Evolutionary conservation across 2,888 invertebrate genomes (phyloP).

Genomic region (Tenthredo livida): DNA sequence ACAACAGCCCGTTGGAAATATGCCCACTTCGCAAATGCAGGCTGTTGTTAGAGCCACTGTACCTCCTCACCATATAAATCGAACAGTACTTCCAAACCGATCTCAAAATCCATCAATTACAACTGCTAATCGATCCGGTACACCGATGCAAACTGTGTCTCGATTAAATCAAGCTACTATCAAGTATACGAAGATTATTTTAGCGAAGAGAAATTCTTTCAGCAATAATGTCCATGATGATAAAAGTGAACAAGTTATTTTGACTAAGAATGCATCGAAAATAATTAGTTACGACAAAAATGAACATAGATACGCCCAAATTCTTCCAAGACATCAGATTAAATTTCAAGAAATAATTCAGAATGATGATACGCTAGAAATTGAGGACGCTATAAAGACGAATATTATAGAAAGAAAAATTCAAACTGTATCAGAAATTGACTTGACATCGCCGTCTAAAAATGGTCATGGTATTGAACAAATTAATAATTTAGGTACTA

Average conservation of each 20-base stretch:
- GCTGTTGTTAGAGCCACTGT: conserved; percentile 58
- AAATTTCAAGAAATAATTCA: conserved; percentile 56
- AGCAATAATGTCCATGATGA: conserved; percentile 59
- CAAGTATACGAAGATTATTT: conserved; percentile 80
- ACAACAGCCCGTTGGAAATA: conserved; percentile 61
- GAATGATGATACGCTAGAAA: conserved; percentile 66
- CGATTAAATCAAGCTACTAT: conserved; percentile 66
- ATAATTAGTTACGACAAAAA: conserved; percentile 61
- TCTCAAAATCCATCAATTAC: conserved; percentile 63
- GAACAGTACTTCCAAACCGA: conserved; percentile 58
- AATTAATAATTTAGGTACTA: not conserved
- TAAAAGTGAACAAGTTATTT: conserved; percentile 67
- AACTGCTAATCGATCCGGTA: conserved; percentile 55
- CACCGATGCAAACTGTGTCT: conserved; percentile 59
- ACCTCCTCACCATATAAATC: conserved; percentile 48
- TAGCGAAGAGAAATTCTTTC: conserved; percentile 76
- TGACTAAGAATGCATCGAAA: conserved; percentile 67
- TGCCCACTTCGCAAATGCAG: conserved; percentile 58
- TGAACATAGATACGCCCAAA: conserved; percentile 64
- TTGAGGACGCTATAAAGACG: conserved; percentile 72
- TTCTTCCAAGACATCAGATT: conserved; percentile 56
- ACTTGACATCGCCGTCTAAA: conserved; percentile 54
- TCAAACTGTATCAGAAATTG: conserved; percentile 61
- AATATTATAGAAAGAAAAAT: conserved; percentile 71
- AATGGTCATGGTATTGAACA: conserved; percentile 27